Evolutionary conservation across 2,888 invertebrate species (phyloP), one percentile per base, ranked within the genome.

Genomic region (Drosophila peninsularis): DNA sequence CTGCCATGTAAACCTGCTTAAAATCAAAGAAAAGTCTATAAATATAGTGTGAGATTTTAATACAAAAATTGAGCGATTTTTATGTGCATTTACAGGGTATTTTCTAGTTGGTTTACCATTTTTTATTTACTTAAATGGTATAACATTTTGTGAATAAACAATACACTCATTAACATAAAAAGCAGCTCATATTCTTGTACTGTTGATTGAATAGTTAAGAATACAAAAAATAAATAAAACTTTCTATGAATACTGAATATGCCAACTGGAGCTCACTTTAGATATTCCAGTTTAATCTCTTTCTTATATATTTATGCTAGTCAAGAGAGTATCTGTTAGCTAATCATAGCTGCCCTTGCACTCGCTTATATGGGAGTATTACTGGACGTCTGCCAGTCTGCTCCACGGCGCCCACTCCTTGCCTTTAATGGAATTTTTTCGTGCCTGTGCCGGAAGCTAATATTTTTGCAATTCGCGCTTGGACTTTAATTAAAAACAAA

Each of bases 401-500:
- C 5, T 9, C n/a, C 14, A 24, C 13, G 14, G 7, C n/a, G 14
- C 3, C 21, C 3, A 14, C 10, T 13, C 3, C 2, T 11, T 21
- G 10, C n/a, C 10, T 17, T 50, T 37, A 32, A 9, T 41, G 30
- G 21, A n/a, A 42, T 19, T 41, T 53, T 30, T 52, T n/a, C 30
- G 7, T 34, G 54, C n/a, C 63, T 36, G 24, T 11, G 27, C 56
- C 57, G 75, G 50, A 86, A 86, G 87, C 80, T 80, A 52, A 83
- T 83, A 88, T 71, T 86, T 75, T 78, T 65, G 66, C 68, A 63
- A 75, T 70, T 85, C 75, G 27, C 63, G 60, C 66, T 55, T 54
- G 71, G 69, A 32, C 62, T 80, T 85, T 80, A 82, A 77, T 77
- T 83, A 80, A 75, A 88, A 79, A 73, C 60, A 62, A 54, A 74